Percentiles rank a stretch among this genome's conserved stretches.
phyloP scores from a whole-genome alignment of 1,140 invertebrate species.

The Drosophila ficusphila region DNA sequence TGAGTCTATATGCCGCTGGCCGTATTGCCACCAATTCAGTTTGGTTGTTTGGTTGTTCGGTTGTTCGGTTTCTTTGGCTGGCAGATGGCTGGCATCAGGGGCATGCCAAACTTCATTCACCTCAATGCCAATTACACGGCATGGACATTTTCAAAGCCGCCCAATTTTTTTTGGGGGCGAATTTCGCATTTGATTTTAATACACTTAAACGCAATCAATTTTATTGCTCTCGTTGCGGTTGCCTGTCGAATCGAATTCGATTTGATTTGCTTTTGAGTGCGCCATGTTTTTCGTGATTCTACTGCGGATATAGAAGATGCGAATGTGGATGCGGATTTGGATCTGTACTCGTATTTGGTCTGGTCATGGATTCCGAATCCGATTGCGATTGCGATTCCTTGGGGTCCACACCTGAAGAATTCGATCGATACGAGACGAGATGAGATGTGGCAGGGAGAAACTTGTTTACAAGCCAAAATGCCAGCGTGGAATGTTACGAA shows the following conservation, averaged over 20 bases:
- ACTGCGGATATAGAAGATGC: too few relatives aligned
- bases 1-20: too few relatives aligned
- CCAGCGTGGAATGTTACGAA: slow-evolving; percentile 71
- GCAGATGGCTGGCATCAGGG: slow-evolving; percentile 37
- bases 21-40: too few relatives aligned
- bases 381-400: slow-evolving; percentile 54
- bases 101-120: slow-evolving; percentile 65
- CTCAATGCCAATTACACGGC: slow-evolving; percentile 57
- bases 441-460: slow-evolving; percentile 25
- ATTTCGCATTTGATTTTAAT: slow-evolving; percentile 75
- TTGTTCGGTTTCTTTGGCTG: neutral
- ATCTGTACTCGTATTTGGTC: neutral
- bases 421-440: slow-evolving; percentile 1
- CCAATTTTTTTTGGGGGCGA: slow-evolving; percentile 29
- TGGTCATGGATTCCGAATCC: slow-evolving; percentile 49
- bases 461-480: slow-evolving; percentile 67
- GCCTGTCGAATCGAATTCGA: slow-evolving; percentile 76
- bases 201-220: slow-evolving; percentile 80
- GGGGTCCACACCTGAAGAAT: slow-evolving; percentile 33
- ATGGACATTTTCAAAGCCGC: slow-evolving; percentile 59
- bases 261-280: slow-evolving; percentile 75
- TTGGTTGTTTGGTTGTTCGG: too few relatives aligned
- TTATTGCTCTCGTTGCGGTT: slow-evolving; percentile 78
- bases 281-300: slow-evolving; percentile 17
- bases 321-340: slow-evolving; percentile 9